Evolutionary conservation across 2,888 invertebrate genomes (phyloP).

Genomic region (Epirrita christyi): DNA sequence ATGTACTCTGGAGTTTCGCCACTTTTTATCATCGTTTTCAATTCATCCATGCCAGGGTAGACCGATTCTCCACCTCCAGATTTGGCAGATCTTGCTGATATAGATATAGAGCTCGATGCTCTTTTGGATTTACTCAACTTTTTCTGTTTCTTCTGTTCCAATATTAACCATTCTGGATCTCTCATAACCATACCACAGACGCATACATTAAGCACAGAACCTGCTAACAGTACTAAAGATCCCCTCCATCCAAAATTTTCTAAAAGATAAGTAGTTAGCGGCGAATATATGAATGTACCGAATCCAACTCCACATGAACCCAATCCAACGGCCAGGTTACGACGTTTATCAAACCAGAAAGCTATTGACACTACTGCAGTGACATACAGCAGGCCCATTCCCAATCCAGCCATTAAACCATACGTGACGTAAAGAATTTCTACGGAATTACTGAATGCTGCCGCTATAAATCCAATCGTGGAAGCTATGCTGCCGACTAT

Average conservation of each 20-base stretch:
- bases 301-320: constrained; percentile 96
- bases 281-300: constrained; percentile 95
- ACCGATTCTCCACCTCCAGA: constrained; percentile 83
- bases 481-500: constrained; percentile 89
- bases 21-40: constrained; percentile 88
- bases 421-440: constrained; percentile 92
- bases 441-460: constrained; percentile 89
- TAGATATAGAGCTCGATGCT: constrained; percentile 81
- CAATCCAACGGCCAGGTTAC: constrained; percentile 93
- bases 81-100: constrained; percentile 76
- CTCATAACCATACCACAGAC: constrained; percentile 94
- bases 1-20: constrained; percentile 88
- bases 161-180: constrained; percentile 93
- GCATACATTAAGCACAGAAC: constrained; percentile 93
- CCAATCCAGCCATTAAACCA: constrained; percentile 93
- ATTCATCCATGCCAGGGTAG: constrained; percentile 87
- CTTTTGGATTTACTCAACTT: constrained; percentile 80
- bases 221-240: constrained; percentile 90
- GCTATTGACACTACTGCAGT: constrained; percentile 96
- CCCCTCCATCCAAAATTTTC: constrained; percentile 93
- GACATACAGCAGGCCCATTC: constrained; percentile 93
- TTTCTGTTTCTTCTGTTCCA: constrained; percentile 86
- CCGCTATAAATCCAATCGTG: constrained; percentile 90
- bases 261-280: constrained; percentile 91
- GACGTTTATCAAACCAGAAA: constrained; percentile 95